phyloP scores from a whole-genome alignment of 2,888 invertebrate species.

The Parapristionchus giblindavisi region DNA sequence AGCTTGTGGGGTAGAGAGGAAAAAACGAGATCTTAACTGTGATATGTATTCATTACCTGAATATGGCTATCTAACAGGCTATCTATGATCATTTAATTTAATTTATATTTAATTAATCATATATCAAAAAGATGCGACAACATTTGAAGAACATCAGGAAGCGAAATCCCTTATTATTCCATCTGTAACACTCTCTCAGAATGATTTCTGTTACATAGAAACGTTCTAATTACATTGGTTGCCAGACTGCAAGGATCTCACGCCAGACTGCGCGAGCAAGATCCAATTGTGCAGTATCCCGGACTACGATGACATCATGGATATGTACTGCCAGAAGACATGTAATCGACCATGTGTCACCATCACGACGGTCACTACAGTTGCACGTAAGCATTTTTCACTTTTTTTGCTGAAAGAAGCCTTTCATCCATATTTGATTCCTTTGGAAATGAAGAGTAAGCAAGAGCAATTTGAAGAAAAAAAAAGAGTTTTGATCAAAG shows the following conservation, averaged over 20 bases:
- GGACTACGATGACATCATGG: constrained; percentile 13
- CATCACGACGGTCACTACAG: neutral
- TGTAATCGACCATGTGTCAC: neutral
- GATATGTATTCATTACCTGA: too few relatives aligned
- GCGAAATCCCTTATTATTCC: too few relatives aligned
- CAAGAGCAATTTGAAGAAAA: neutral
- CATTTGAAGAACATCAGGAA: too few relatives aligned
- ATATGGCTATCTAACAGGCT: too few relatives aligned
- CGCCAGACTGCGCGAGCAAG: neutral
- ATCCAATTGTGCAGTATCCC: neutral
- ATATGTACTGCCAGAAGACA: constrained; percentile 34
- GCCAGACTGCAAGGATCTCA: constrained; percentile 11
- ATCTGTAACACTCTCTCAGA: too few relatives aligned
- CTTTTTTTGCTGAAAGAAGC: neutral
- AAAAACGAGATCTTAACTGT: too few relatives aligned
- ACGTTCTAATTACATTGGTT: too few relatives aligned
- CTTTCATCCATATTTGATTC: neutral
- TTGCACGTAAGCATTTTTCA: neutral
- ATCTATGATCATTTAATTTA: too few relatives aligned
- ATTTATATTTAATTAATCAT: too few relatives aligned
- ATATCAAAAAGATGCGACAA: too few relatives aligned
- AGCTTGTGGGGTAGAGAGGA: too few relatives aligned
- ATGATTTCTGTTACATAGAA: too few relatives aligned
- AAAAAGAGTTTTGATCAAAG: neutral
- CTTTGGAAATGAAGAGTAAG: neutral